Evolutionary conservation across 35 echinoderm and acorn worm genomes (phyloP), one percentile per base, ranked within the genome.

Genomic region (Hemicentrotus pulcherrimus): DNA sequence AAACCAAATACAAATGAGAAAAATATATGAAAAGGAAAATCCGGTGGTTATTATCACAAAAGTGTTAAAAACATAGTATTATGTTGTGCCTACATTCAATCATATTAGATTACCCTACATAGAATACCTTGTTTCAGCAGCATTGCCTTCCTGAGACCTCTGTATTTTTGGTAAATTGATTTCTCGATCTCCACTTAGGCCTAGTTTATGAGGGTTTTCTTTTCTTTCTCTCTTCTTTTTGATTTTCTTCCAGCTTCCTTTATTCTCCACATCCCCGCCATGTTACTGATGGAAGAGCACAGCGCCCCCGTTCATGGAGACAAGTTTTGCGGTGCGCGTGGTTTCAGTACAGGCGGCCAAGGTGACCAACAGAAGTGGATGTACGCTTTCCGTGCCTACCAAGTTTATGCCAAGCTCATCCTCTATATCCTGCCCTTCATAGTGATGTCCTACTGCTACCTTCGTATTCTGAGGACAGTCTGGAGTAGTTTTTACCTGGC

Each of bases 391-490:
- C 91, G 91, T 18, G 48, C 94, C 24, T 99, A 99, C 70, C 94
- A 97, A 85, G 94, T 97, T 2, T 96, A 97, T 86, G 94, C 97
- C 13, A 94, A 97, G 24, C 19, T 98, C 11, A 89, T 98, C 5
- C 91, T 98, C 32, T 99, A 98, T 61, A 89, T 99, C 4, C 47
- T 99, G 12, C 98, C 98, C 0, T 97, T 99, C 55, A 78, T 94
- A 9, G 96, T 98, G 24, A 99, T 99, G 95, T 92, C 95, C 0
- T 97, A 94, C 86, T 99, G 98, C 86, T 99, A 99, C 32, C 88
- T 91, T 2, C 95, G 96, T n/a, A 99, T 99, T 13, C 91, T 99
- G 58, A 86, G 95, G 3, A 96, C 94, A 0, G 95, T 99, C 5
- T 99, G 98, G 98, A 96, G 95, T 32, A 96, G 91, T 18, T 94